Percentiles rank a stretch among this genome's conserved stretches.
These are phyloP conservation scores for Adelphocoris suturalis DNA, from an alignment of 2,888 invertebrate genomes.

Conservation along the genomic window DNA sequence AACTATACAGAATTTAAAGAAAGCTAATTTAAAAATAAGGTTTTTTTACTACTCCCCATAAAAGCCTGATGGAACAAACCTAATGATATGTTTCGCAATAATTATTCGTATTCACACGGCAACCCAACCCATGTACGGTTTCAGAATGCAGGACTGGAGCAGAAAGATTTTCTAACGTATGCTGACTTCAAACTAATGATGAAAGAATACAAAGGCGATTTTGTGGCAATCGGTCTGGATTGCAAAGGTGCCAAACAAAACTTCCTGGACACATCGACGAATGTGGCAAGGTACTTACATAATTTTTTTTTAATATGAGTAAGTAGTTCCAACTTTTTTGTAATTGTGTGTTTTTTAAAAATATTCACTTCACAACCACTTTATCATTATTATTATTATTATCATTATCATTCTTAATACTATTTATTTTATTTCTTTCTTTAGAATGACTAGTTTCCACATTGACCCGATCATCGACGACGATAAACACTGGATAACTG, in stretches of 20 bases:
- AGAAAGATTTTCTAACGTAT: constrained; percentile 93
- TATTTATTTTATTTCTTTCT: not conserved
- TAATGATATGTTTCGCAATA: too few relatives aligned
- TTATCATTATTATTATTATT: constrained; percentile 46
- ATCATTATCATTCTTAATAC: too few relatives aligned
- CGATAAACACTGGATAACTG: constrained; percentile 85
- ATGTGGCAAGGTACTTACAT: constrained; percentile 85
- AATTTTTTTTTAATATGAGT: not conserved
- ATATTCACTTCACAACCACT: too few relatives aligned
- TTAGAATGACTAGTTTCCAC: constrained; percentile 94
- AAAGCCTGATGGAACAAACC: too few relatives aligned
- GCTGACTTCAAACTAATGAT: constrained; percentile 96
- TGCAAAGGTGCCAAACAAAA: constrained; percentile 97
- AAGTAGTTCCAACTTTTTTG: too few relatives aligned
- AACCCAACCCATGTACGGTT: constrained; percentile 66
- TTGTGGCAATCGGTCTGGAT: constrained; percentile 95
- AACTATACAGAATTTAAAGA: too few relatives aligned
- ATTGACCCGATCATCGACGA: constrained; percentile 87
- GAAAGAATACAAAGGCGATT: constrained; percentile 97
- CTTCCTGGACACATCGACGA: constrained; percentile 95
- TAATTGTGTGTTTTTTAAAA: too few relatives aligned
- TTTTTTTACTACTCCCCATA: too few relatives aligned
- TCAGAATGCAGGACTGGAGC: constrained; percentile 92
- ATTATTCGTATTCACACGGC: too few relatives aligned
- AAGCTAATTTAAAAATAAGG: too few relatives aligned